A percentile compares a stretch with the other conserved stretches of the same genome.
Evolutionary conservation across 2,888 invertebrate genomes (phyloP).

Genomic region (Vesta saturnalis): DNA sequence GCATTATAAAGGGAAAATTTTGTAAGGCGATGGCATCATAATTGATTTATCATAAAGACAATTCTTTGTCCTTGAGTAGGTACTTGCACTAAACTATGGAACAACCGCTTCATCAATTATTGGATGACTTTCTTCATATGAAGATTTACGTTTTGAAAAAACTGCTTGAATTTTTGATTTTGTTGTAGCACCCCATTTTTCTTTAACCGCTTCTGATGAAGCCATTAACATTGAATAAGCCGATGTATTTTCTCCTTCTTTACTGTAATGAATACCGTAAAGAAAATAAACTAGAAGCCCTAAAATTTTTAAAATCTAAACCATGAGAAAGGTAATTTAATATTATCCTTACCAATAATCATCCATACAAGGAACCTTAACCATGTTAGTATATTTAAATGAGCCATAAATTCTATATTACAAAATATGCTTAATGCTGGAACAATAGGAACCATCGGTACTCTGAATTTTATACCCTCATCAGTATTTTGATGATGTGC

Average conservation of each 20-base stretch:
- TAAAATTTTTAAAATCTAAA: slow-evolving; percentile 53
- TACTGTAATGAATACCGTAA: slow-evolving; percentile 88
- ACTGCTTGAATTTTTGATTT: slow-evolving; percentile 58
- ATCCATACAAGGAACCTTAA: slow-evolving; percentile 88
- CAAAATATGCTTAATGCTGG: slow-evolving; percentile 83
- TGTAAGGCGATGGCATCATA: not conserved
- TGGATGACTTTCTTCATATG: slow-evolving; percentile 58
- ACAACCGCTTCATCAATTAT: slow-evolving; percentile 57
- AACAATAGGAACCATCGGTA: slow-evolving; percentile 82
- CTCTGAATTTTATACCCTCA: slow-evolving; percentile 75
- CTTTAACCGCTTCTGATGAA: slow-evolving; percentile 70
- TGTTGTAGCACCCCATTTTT: slow-evolving; percentile 69
- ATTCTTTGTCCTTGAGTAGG: not conserved
- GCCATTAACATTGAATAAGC: slow-evolving; percentile 74
- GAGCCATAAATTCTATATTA: slow-evolving; percentile 86
- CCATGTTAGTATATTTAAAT: slow-evolving; percentile 84
- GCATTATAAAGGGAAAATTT: not conserved
- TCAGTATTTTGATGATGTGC: slow-evolving; percentile 79
- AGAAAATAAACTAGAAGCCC: slow-evolving; percentile 84
- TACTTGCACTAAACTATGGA: slow-evolving; percentile 21
- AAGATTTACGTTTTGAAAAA: slow-evolving; percentile 56
- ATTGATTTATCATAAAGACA: not conserved
- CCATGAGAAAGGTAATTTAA: not conserved
- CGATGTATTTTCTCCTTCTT: slow-evolving; percentile 73
- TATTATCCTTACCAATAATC: slow-evolving; percentile 72